Conservation (phyloP, 2,797 vertebrate species). For the Eulemur coronatus region DNA sequence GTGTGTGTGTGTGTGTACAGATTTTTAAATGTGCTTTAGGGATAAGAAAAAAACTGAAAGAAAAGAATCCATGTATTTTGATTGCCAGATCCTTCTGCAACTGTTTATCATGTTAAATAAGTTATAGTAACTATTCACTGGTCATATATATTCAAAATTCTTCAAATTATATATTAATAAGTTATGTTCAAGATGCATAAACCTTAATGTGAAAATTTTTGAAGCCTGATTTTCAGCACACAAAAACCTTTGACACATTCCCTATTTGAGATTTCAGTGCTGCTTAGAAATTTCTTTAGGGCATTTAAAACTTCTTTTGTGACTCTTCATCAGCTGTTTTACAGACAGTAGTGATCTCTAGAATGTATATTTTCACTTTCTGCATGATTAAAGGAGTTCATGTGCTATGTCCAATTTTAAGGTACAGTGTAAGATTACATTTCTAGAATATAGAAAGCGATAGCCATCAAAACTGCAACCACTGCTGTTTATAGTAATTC, state of each 20-base stretch:
- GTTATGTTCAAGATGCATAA: slow-evolving; percentile 81
- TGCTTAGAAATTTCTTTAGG: slow-evolving; percentile 79
- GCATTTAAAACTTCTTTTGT: slow-evolving; percentile 79
- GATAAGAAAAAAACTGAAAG: slow-evolving; percentile 68
- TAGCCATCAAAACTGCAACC: slow-evolving; percentile 71
- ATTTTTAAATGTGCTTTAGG: slow-evolving; percentile 67
- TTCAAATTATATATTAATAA: slow-evolving; percentile 80
- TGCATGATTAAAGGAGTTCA: slow-evolving; percentile 81
- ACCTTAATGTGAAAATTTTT: slow-evolving; percentile 79
- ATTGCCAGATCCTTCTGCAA: slow-evolving; percentile 76
- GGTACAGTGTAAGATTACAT: slow-evolving; percentile 78
- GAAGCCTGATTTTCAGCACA: slow-evolving; percentile 70
- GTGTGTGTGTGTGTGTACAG: not conserved
- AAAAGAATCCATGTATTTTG: slow-evolving; percentile 72
- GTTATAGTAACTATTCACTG: slow-evolving; percentile 75
- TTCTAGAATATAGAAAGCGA: slow-evolving; percentile 77
- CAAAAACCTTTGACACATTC: slow-evolving; percentile 75
- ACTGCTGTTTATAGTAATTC: slow-evolving; percentile 80
- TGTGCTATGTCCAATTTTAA: slow-evolving; percentile 82
- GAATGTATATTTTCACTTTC: slow-evolving; percentile 80
- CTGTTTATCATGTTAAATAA: slow-evolving; percentile 82
- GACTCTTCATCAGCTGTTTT: slow-evolving; percentile 79
- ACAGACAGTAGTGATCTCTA: slow-evolving; percentile 72
- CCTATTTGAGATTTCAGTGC: slow-evolving; percentile 78
- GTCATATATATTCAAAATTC: slow-evolving; percentile 65